Percentiles rank a stretch among this genome's conserved stretches.
These are phyloP conservation scores for Perizoma flavofasciatum DNA, from an alignment of 2,888 invertebrate species.

Conservation along the genomic window DNA sequence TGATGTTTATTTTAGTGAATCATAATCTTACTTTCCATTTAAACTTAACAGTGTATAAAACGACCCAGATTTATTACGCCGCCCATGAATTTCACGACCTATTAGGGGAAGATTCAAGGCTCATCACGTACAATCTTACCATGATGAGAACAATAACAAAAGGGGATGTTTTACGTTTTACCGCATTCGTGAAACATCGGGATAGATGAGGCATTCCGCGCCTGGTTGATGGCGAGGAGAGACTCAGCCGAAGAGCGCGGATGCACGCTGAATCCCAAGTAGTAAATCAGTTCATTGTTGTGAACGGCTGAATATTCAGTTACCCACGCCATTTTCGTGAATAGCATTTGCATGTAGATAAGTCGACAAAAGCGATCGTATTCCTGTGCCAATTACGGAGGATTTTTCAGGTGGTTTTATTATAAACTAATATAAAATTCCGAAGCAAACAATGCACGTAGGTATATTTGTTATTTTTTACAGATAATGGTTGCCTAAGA, in stretches of 20 bases:
- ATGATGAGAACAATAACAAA: slow-evolving; percentile 53
- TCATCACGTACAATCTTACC: slow-evolving; percentile 42
- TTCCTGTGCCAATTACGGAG: slow-evolving; percentile 31
- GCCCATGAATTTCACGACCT: slow-evolving; percentile 52
- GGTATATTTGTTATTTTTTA: too few relatives aligned
- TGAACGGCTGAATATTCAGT: slow-evolving; percentile 68
- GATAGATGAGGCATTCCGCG: slow-evolving; percentile 51
- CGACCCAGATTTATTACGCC: slow-evolving; percentile 38
- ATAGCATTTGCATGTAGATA: slow-evolving; percentile 60
- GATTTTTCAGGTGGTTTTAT: slow-evolving; percentile 10
- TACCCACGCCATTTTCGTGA: slow-evolving; percentile 57
- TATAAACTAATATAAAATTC: not conserved
- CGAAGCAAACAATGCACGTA: too few relatives aligned
- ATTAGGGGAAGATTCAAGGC: slow-evolving; percentile 52
- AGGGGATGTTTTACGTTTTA: slow-evolving; percentile 43
- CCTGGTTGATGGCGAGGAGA: slow-evolving; percentile 52
- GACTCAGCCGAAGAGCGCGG: slow-evolving; percentile 61
- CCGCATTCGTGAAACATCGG: slow-evolving; percentile 56
- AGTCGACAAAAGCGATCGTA: slow-evolving; percentile 47
- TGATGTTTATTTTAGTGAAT: slow-evolving; percentile 53
- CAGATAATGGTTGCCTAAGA: slow-evolving; percentile 1
- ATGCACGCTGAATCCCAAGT: slow-evolving; percentile 74
- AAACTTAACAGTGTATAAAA: slow-evolving; percentile 45
- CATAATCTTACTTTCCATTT: slow-evolving; percentile 48
- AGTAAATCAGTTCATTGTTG: slow-evolving; percentile 74